phyloP scores from a whole-genome alignment of 2,797 vertebrate genomes.

The Geotrypetes seraphini region DNA sequence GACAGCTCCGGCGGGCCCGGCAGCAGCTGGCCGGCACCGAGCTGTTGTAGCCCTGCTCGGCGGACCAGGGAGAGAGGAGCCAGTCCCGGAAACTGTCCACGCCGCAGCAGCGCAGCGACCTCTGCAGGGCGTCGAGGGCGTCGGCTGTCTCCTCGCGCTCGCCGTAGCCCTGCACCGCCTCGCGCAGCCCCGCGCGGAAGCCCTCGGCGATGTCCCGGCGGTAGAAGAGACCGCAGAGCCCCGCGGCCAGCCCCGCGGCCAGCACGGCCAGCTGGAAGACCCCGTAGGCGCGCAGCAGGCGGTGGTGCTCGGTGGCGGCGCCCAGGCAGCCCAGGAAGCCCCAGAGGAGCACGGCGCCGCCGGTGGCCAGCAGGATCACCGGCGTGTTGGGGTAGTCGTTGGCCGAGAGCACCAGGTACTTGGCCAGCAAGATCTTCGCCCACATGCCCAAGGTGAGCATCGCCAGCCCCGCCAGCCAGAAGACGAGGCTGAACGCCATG shows the following conservation, averaged over 20 bases:
- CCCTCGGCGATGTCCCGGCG: constrained; percentile 67
- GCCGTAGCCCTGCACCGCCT: constrained; percentile 61
- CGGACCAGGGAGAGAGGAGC: constrained; percentile 68
- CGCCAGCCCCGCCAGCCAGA: constrained; percentile 75
- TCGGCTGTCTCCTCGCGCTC: constrained; percentile 68
- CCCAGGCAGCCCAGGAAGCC: constrained; percentile 80
- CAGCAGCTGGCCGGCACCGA: constrained; percentile 81
- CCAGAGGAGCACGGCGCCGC: constrained; percentile 67
- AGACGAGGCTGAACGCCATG: constrained; percentile 77
- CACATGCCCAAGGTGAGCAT: constrained; percentile 76
- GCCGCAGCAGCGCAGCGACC: constrained; percentile 69
- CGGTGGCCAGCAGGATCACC: constrained; percentile 62
- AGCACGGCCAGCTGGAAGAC: constrained; percentile 67
- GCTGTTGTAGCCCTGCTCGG: constrained; percentile 39
- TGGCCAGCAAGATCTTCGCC: constrained; percentile 67
- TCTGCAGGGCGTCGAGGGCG: constrained; percentile 72
- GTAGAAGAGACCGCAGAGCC: constrained; percentile 74
- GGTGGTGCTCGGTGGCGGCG: constrained; percentile 69
- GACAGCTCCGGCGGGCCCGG: constrained; percentile 57
- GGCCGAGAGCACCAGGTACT: constrained; percentile 70
- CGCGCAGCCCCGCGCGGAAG: constrained; percentile 67
- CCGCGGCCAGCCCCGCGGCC: constrained; percentile 57
- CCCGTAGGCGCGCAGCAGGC: constrained; percentile 67
- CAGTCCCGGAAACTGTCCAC: constrained; percentile 76
- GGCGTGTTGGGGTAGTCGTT: constrained; percentile 67